These are phyloP conservation scores for Macropodus opercularis DNA, from an alignment of 2,797 vertebrate species.

Conservation along the genomic window DNA sequence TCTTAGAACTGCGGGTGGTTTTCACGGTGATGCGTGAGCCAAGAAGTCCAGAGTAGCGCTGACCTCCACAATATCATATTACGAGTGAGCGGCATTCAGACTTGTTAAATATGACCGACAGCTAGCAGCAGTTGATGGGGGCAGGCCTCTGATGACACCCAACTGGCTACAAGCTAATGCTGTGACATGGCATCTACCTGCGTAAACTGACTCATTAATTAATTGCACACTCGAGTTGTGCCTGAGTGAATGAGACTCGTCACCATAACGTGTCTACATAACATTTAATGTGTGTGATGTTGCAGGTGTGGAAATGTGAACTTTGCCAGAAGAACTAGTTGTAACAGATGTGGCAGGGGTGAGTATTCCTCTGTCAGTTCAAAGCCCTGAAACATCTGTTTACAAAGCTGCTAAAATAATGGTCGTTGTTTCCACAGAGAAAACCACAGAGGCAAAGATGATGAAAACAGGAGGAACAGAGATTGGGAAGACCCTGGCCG, in stretches of 20 bases:
- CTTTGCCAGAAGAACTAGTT: constrained; percentile 97
- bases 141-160: constrained; percentile 1
- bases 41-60: constrained; percentile 11
- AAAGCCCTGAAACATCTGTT: not conserved
- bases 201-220: not conserved
- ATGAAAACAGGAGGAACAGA: constrained; percentile 99
- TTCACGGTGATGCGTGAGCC: constrained; percentile 5
- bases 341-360: constrained; percentile 95
- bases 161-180: not conserved
- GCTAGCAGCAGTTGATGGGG: constrained; percentile 25
- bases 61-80: constrained; percentile 33
- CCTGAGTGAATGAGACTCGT: not conserved
- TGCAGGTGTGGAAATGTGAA: constrained; percentile 96
- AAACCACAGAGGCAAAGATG: constrained; percentile 97
- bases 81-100: constrained; percentile 2
- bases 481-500: constrained; percentile 97
- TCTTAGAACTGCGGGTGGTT: constrained; percentile 5
- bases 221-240: rapidly evolving
- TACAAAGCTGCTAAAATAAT: not conserved
- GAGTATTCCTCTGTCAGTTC: constrained; percentile 32
- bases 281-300: not conserved
- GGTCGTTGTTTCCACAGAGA: constrained; percentile 80
- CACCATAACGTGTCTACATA: not conserved
- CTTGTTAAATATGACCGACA: constrained; percentile 4
- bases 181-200: constrained; percentile 24